Base-by-base conservation (phyloP, 2,113 vertebrate genomes). In the Hystrix cristata region DNA sequence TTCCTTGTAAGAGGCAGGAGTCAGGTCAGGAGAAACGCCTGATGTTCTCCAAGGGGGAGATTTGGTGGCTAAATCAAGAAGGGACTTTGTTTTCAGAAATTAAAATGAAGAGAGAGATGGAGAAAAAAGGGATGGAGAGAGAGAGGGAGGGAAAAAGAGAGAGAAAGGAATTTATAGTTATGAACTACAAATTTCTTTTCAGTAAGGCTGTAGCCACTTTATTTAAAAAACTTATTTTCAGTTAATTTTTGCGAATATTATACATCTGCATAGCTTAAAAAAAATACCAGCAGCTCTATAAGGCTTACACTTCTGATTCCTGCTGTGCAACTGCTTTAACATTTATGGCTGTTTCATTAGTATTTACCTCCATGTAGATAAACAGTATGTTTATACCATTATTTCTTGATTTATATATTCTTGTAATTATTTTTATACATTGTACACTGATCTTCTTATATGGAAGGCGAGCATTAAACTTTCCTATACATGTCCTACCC, bases 191-290 rank as follows among this genome's bases (percentile, higher is more conserved):
- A 43, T 65, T 69, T 81, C 18, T 72, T 86, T 82, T 85, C 64
- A 53, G 76, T 60, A 43, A 94, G 71, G 15, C 51, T 43, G 16
- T 71, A 53, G 53, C 11, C 65, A 88, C 31, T 81, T 87, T 71
- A 87, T 38, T 81, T 38, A 38, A n/a, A 25, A 51, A 38, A 80
- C 1, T 16, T 91, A 31, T 46, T 91, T 91, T 84, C 9, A 60
- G 51, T 69, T 71, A n/a, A 60, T 88, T 82, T 85, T 88, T 94
- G 34, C 82, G 34, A 88, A 29, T 72, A 72, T 62, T 74, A 74
- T 55, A 25, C 43, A 83, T 55, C 74, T 31, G 4, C 16, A 55
- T 93, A 60, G 18, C 71, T 51, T 31, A 57, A 64, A 76, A 64
- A 76, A 74, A 46, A 71, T 80, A 51, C 31, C 3, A 65, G n/a